Evolutionary conservation across 2,888 invertebrate genomes (phyloP), one percentile per base, ranked within the genome.

Genomic region (Polyommatus icarus): DNA sequence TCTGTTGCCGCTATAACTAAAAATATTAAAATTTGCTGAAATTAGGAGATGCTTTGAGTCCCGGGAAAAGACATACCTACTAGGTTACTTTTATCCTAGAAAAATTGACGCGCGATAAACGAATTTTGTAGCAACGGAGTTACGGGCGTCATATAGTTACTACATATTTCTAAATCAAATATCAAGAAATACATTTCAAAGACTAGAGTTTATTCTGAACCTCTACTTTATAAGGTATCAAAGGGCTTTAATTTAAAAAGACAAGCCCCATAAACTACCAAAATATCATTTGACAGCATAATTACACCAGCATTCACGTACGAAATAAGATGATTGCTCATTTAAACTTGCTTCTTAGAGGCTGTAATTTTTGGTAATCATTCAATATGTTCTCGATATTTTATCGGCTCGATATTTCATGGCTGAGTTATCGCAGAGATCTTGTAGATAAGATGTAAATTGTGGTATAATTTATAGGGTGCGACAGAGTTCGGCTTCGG

Each of bases 321-420:
- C 24, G 61, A 67, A 67, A 24, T 50, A 75, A 24, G 24, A 54
- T 75, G 50, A 72, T 72, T 75, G 7, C 50, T 50, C 50, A 54
- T 75, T 54, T 75, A 75, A 75, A 29, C 18, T 50, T 54, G 15
- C 75, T 75, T 75, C 40, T 75, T 15, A 73, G 75, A 29, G 73
- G n/a, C 24, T 50, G 54, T 75, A 75, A 75, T 75, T 75, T 75
- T 75, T 29, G 75, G 75, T 75, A 15, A 75, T 75, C 54, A 54
- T 75, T 75, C 75, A 75, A 54, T 50, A 7, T 50, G 8, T 15
- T 12, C 15, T 15, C 75, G 50, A 75, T 75, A 24, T 73, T 40
- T 75, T 46, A 7, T 50, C 18, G 29, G 5, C 6, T 6, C 75
- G 50, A 75, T 75, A 24, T 73, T 40, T 75, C 46, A 75, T 75